A percentile compares a stretch with the other conserved stretches of the same genome.
Conservation (phyloP, 2,113 vertebrate genomes). For the Cariama cristata region DNA sequence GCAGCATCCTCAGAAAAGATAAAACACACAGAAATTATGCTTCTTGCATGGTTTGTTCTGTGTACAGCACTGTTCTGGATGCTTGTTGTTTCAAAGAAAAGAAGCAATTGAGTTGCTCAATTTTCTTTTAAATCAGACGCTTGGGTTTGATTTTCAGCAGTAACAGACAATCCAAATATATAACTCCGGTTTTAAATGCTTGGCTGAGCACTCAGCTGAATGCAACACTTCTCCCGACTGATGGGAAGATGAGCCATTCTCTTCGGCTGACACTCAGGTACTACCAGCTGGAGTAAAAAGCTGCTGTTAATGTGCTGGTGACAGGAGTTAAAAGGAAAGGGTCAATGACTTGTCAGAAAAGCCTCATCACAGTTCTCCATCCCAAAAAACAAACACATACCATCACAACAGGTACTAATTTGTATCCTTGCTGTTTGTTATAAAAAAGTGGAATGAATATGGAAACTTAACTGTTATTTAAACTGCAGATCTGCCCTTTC, state of each 20-base stretch:
- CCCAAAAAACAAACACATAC: background rate
- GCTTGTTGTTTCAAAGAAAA: background rate
- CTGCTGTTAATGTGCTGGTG: background rate
- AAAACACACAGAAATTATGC: background rate
- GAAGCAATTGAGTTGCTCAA: background rate
- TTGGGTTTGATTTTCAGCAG: background rate
- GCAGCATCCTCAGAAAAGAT: background rate
- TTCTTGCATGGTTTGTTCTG: background rate
- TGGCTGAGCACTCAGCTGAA: background rate
- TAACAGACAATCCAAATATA: background rate
- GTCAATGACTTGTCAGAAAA: background rate
- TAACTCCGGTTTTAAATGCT: background rate
- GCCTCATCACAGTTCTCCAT: background rate
- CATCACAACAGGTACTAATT: background rate
- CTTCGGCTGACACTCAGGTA: background rate
- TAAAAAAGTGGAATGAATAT: background rate
- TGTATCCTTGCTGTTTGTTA: background rate
- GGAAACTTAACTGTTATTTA: background rate
- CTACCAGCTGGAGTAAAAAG: background rate
- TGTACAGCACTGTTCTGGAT: background rate
- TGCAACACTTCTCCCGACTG: background rate
- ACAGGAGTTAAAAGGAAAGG: background rate
- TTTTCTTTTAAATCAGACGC: background rate
- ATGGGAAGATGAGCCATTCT: background rate
- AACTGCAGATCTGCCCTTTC: background rate